Conservation (phyloP, 1,140 invertebrate genomes). For the Glomeris maerens region DNA sequence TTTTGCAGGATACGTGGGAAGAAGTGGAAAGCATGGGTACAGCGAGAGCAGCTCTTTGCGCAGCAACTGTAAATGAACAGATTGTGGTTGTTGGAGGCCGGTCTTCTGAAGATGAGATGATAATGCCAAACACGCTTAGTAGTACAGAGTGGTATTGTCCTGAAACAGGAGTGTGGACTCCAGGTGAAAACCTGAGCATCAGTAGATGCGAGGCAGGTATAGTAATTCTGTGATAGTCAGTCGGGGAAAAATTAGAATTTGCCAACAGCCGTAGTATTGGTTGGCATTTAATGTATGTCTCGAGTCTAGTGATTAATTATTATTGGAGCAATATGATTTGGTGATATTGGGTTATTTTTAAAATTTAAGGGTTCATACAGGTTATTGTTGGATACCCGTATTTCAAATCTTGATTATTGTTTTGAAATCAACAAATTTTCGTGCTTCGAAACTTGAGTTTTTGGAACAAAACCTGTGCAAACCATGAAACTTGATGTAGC, state of each 20-base stretch:
- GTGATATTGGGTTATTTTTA: too few species aligned
- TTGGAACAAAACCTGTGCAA: too few species aligned
- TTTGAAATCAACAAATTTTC: too few species aligned
- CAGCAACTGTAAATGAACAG: slow-evolving; percentile 61
- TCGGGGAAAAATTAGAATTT: background rate
- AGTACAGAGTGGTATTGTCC: slow-evolving; percentile 71
- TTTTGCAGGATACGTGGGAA: slow-evolving; percentile 57
- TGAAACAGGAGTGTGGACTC: slow-evolving; percentile 55
- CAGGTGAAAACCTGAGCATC: slow-evolving; percentile 56
- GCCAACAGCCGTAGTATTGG: too few species aligned
- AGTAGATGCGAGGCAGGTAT: slow-evolving; percentile 73
- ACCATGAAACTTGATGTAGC: too few species aligned
- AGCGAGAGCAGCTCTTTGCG: slow-evolving; percentile 63
- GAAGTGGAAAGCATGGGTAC: slow-evolving; percentile 55
- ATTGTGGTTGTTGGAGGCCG: slow-evolving; percentile 67
- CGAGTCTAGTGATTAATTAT: too few species aligned
- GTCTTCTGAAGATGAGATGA: slow-evolving; percentile 17
- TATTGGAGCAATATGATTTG: too few species aligned
- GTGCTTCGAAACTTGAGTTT: too few species aligned
- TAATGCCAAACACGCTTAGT: slow-evolving; percentile 46
- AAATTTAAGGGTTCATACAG: too few species aligned
- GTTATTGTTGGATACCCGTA: too few species aligned
- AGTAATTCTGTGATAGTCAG: slow-evolving; percentile 39
- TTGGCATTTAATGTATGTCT: too few species aligned
- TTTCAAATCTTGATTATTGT: too few species aligned